A percentile compares a stretch with the other conserved stretches of the same genome.
Evolutionary conservation across 2,888 invertebrate species (phyloP).

Genomic region (Leptinotarsa haldemani): DNA sequence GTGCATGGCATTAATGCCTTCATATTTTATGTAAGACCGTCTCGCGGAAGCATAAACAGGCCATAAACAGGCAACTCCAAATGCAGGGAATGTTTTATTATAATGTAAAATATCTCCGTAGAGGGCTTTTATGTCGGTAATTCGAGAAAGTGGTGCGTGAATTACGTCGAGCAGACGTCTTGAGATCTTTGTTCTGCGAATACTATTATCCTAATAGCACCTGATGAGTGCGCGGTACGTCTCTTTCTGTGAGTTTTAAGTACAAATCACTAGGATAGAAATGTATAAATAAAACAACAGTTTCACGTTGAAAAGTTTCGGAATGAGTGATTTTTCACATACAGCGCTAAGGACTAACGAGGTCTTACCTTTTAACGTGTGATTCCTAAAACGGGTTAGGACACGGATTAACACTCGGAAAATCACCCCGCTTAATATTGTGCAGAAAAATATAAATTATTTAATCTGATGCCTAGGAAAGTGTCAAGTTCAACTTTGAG

Average conservation of each 20-base stretch:
- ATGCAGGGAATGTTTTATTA: slow-evolving; percentile 45
- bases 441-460: too few species aligned
- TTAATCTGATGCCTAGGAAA: too few species aligned
- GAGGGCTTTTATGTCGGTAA: slow-evolving; percentile 42
- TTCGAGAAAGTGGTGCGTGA: slow-evolving; percentile 41
- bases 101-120: slow-evolving; percentile 45
- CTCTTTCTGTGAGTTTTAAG: not conserved
- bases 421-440: too few species aligned
- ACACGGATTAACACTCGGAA: too few species aligned
- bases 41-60: slow-evolving; percentile 24
- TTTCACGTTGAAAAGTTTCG: not conserved
- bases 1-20: not conserved
- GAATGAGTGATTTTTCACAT: too few species aligned
- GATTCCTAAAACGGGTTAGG: too few species aligned
- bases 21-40: slow-evolving; percentile 1
- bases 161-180: not conserved
- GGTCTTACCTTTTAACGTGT: too few species aligned
- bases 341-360: too few species aligned
- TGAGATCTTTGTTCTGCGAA: slow-evolving; percentile 9
- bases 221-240: not conserved
- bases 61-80: slow-evolving; percentile 23
- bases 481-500: too few species aligned
- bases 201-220: not conserved
- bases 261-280: not conserved
- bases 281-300: too few species aligned